These are phyloP conservation scores for Athene cunicularia DNA, from an alignment of 2,113 vertebrate species.

Conservation along the genomic window DNA sequence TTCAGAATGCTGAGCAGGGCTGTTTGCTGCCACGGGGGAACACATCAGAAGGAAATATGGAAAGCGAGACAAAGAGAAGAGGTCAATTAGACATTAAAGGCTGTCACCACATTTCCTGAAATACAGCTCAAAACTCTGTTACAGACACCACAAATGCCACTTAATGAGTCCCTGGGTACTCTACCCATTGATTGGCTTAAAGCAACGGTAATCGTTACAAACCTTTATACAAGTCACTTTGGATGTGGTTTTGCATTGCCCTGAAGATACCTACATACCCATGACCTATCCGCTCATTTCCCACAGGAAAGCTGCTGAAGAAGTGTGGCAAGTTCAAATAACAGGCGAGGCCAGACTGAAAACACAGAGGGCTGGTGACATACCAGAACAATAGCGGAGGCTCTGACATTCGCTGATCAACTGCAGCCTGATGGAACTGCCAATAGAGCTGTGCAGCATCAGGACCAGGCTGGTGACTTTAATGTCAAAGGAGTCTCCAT, in stretches of 20 bases:
- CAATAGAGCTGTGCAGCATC: conserved; percentile 74
- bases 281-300: conserved; percentile 62
- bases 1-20: conserved; percentile 95
- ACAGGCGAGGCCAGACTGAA: conserved; percentile 50
- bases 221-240: conserved; percentile 67
- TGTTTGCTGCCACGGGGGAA: conserved; percentile 88
- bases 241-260: conserved; percentile 64
- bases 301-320: conserved; percentile 57
- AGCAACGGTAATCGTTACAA: conserved; percentile 78
- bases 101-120: conserved; percentile 78
- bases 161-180: conserved; percentile 83
- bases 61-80: conserved; percentile 79
- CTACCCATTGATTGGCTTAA: conserved; percentile 75
- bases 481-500: conserved; percentile 73
- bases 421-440: conserved; percentile 77
- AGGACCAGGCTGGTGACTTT: conserved; percentile 66
- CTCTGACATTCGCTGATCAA: conserved; percentile 73
- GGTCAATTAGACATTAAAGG: conserved; percentile 85
- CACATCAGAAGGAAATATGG: conserved; percentile 68
- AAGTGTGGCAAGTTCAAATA: conserved; percentile 62
- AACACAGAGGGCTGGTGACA: conserved; percentile 42
- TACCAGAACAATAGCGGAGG: conserved; percentile 27
- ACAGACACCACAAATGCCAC: conserved; percentile 76
- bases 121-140: conserved; percentile 73
- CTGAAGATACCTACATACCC: conserved; percentile 56